Percentiles rank a stretch among this genome's conserved stretches.
Evolutionary conservation across 2,888 invertebrate species (phyloP).

Genomic region (Craniophora ligustri): DNA sequence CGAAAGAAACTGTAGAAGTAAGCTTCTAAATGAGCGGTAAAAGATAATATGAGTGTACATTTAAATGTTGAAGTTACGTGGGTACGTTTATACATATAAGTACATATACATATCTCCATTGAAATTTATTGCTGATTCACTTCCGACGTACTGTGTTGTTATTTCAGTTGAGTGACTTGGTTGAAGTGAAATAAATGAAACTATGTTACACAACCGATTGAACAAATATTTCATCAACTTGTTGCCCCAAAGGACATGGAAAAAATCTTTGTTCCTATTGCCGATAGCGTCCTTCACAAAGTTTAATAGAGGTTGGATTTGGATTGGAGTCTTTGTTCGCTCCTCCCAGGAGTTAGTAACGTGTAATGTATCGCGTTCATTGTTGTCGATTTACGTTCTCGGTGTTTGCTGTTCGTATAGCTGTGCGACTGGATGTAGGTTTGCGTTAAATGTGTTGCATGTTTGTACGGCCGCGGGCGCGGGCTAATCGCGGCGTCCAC

Average conservation of each 20-base stretch:
- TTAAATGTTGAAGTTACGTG: slow-evolving; percentile 62
- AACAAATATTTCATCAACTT: slow-evolving; percentile 87
- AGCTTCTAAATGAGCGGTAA: slow-evolving; percentile 40
- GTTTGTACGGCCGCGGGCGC: slow-evolving; percentile 62
- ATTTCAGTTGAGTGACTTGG: slow-evolving; percentile 82
- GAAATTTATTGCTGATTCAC: slow-evolving; percentile 83
- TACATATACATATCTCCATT: slow-evolving; percentile 64
- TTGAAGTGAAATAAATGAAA: slow-evolving; percentile 87
- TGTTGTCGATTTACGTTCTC: slow-evolving; percentile 37
- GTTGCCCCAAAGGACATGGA: slow-evolving; percentile 78
- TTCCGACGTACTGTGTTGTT: slow-evolving; percentile 78
- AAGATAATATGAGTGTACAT: slow-evolving; percentile 55
- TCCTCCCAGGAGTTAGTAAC: slow-evolving; percentile 21
- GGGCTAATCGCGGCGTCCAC: slow-evolving; percentile 72
- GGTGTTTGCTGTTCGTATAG: slow-evolving; percentile 1
- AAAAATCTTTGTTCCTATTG: slow-evolving; percentile 71
- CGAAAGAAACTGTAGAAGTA: too few relatives aligned
- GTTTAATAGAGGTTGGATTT: slow-evolving; percentile 67
- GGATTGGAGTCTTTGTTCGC: slow-evolving; percentile 52
- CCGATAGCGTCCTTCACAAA: slow-evolving; percentile 65
- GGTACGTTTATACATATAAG: slow-evolving; percentile 32
- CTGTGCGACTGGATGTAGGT: slow-evolving; percentile 15
- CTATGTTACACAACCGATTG: slow-evolving; percentile 85
- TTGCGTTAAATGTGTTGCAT: slow-evolving; percentile 54
- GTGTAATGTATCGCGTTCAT: slow-evolving; percentile 32